Evolutionary conservation across 2,888 invertebrate genomes (phyloP).

Genomic region (Polydrusus pterygomalis): DNA sequence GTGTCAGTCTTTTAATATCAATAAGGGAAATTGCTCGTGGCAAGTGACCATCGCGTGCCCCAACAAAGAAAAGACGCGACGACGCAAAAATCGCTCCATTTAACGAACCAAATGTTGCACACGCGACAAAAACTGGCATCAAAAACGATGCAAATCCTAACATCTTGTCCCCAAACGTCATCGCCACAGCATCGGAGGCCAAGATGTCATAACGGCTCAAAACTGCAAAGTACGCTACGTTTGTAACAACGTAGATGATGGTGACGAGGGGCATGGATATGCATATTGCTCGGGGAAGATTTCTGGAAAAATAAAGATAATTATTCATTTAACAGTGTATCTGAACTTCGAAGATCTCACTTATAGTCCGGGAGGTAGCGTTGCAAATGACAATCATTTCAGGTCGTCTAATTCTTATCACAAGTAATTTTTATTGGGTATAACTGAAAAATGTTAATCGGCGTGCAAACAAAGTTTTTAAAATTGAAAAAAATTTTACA

Average conservation of each 20-base stretch:
- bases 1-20: slow-evolving; percentile 84
- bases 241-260: slow-evolving; percentile 89
- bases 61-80: slow-evolving; percentile 93
- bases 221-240: slow-evolving; percentile 92
- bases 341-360: too few species aligned
- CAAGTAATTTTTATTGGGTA: too few species aligned
- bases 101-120: slow-evolving; percentile 94
- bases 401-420: too few species aligned
- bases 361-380: too few species aligned
- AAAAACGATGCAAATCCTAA: slow-evolving; percentile 85
- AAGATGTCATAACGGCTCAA: slow-evolving; percentile 88
- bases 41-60: slow-evolving; percentile 93
- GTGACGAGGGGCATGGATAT: slow-evolving; percentile 93
- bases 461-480: too few species aligned
- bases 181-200: slow-evolving; percentile 96
- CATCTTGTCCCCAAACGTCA: slow-evolving; percentile 90
- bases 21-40: slow-evolving; percentile 87
- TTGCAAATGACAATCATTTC: too few species aligned
- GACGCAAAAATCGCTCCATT: slow-evolving; percentile 97
- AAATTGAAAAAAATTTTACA: too few species aligned
- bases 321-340: too few species aligned
- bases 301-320: slow-evolving; percentile 74
- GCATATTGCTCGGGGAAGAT: slow-evolving; percentile 94
- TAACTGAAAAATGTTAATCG: too few species aligned
- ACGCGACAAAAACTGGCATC: slow-evolving; percentile 95